Conservation (phyloP, 2,888 invertebrate genomes). For the Miltochrista miniata region DNA sequence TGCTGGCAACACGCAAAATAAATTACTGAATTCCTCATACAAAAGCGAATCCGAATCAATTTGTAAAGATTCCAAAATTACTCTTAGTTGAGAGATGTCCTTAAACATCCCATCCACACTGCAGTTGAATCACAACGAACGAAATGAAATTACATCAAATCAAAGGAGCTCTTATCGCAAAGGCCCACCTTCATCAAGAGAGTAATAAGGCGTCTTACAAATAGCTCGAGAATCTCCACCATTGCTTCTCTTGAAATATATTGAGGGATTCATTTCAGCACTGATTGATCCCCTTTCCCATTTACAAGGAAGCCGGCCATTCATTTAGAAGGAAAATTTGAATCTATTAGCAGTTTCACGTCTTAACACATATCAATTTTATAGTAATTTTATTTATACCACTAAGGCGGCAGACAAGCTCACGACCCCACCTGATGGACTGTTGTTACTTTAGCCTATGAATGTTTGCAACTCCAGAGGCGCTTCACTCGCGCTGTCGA, state of each 20-base stretch:
- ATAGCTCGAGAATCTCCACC: not conserved
- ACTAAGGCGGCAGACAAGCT: too few species aligned
- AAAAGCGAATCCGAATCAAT: not conserved
- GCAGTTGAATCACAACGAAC: not conserved
- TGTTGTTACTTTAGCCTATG: too few species aligned
- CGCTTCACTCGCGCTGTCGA: too few species aligned
- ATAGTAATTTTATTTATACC: too few species aligned
- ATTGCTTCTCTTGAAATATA: not conserved
- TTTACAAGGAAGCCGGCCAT: not conserved
- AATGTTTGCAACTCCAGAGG: too few species aligned
- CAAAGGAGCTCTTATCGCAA: slow-evolving; percentile 8
- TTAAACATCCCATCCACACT: not conserved
- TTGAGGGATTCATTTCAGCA: slow-evolving; percentile 3
- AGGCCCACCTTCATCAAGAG: slow-evolving; percentile 4
- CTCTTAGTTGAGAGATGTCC: not conserved
- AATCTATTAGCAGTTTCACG: not conserved
- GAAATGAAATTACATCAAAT: slow-evolving; percentile 7
- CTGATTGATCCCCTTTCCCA: not conserved
- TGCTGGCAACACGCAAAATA: not conserved
- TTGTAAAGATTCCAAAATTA: not conserved
- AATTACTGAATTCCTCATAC: not conserved
- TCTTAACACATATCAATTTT: too few species aligned
- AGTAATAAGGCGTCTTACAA: slow-evolving; percentile 3
- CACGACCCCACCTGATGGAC: too few species aligned
- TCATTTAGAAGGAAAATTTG: not conserved